Conservation (phyloP, 2,888 invertebrate species). For the Orchesellides sinensis region DNA sequence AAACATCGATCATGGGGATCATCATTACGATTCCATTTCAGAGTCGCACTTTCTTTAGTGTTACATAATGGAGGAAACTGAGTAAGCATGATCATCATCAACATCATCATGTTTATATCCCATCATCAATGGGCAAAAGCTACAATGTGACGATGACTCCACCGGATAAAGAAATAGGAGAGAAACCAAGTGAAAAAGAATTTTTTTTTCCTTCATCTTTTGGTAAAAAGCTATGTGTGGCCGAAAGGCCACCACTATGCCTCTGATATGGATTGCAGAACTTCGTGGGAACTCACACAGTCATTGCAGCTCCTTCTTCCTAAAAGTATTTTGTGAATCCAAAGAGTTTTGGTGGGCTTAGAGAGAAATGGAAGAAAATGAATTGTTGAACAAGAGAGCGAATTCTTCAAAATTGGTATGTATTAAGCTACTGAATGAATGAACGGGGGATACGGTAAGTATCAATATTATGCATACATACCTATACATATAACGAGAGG, state of each 20-base stretch:
- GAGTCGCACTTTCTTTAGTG: constrained; percentile 6
- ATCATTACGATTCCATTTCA: constrained; percentile 6
- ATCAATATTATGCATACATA: too few species aligned
- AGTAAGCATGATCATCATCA: constrained; percentile 25
- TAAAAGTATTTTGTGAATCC: constrained; percentile 63
- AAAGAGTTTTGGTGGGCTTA: constrained; percentile 33
- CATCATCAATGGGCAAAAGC: constrained; percentile 47
- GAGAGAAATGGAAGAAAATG: constrained; percentile 20
- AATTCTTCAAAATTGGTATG: constrained; percentile 8
- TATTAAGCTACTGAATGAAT: neutral
- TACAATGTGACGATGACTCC: constrained; percentile 40
- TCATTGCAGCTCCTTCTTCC: constrained; percentile 37
- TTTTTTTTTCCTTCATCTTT: constrained; percentile 13
- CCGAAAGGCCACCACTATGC: constrained; percentile 65
- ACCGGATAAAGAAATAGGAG: constrained; percentile 10
- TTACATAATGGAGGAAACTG: constrained; percentile 47
- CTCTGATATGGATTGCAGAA: constrained; percentile 65
- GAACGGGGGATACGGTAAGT: too few species aligned
- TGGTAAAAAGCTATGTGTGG: constrained; percentile 63
- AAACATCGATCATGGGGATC: constrained; percentile 23
- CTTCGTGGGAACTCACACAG: constrained; percentile 67
- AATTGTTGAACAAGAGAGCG: constrained; percentile 31
- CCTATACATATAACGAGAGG: too few species aligned
- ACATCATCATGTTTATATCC: neutral
- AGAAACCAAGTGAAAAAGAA: constrained; percentile 20